These are phyloP conservation scores for Clinocottus analis DNA, from an alignment of 2,113 vertebrate genomes.

Conservation along the genomic window DNA sequence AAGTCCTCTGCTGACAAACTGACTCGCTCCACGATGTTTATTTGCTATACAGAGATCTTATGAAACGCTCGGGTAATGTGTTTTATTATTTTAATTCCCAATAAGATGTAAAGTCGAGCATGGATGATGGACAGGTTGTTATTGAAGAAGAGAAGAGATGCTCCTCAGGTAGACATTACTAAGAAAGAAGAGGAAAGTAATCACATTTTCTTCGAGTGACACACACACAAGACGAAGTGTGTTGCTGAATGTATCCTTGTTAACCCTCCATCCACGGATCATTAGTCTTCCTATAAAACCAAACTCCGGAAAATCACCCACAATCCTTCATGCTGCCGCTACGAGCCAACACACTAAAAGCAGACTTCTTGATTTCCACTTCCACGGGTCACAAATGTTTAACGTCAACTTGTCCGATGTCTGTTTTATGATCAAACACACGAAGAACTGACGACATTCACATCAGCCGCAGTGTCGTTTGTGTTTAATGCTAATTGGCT, in stretches of 20 bases:
- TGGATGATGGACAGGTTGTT: slow-evolving; percentile 41
- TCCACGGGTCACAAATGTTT: not conserved
- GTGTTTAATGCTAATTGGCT: not conserved
- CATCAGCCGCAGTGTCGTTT: not conserved
- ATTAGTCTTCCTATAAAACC: slow-evolving; percentile 44
- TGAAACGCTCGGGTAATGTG: slow-evolving; percentile 50
- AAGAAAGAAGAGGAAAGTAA: slow-evolving; percentile 32
- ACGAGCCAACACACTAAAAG: not conserved
- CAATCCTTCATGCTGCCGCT: slow-evolving; percentile 15
- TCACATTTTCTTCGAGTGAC: slow-evolving; percentile 16
- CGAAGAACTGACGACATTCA: not conserved
- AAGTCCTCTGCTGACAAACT: slow-evolving; percentile 38
- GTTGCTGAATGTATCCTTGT: not conserved
- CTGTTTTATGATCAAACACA: not conserved
- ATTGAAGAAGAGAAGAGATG: slow-evolving; percentile 17
- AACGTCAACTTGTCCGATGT: not conserved
- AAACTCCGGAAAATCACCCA: slow-evolving; percentile 33
- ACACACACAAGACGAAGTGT: not conserved
- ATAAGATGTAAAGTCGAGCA: slow-evolving; percentile 3
- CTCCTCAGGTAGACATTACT: slow-evolving; percentile 53
- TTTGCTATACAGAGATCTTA: slow-evolving; percentile 64
- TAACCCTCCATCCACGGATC: slow-evolving; percentile 12
- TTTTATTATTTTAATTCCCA: slow-evolving; percentile 47
- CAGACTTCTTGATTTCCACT: not conserved
- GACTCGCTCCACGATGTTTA: slow-evolving; percentile 48